Evolutionary conservation across 2,113 vertebrate genomes (phyloP), one percentile per base, ranked within the genome.

Genomic region (Myodes glareolus): DNA sequence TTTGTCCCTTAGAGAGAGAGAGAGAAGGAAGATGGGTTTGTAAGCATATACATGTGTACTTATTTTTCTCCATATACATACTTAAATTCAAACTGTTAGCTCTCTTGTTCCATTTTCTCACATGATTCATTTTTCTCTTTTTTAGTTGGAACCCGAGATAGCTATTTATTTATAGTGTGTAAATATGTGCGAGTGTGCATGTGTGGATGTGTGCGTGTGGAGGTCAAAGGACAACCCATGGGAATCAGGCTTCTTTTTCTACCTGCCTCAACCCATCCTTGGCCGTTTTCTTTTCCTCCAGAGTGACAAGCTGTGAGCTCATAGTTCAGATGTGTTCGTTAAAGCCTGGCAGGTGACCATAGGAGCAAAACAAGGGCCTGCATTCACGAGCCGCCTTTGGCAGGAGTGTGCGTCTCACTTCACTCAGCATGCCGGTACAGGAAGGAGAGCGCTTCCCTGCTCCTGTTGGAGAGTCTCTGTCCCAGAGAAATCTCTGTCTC

Each of bases 241-340:
- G 75, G 13, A 29, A 47, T 77, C 0, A 3, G 25, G 42, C 29
- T 29, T 47, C 75, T 50, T 29, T 45, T 77, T 29, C 75, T 29
- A 47, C 27, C 75, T 45, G 85, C 76, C 91, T 36, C 73, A 87
- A 36, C 42, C 72, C 5, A 5, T 19, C 23, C 47, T n/a, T 92
- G 72, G 91, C 91, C 91, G 3, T 45, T 13, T 75, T 88, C 81
- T 67, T 31, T 61, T 72, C 75, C 84, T 92, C 50, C 88, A 25
- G 78, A 77, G 52, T 36, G 63, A 61, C 50, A 17, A 75, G 63
- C 33, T 36, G 17, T 84, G 65, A 12, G 16, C 42, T 63, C 88
- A 36, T 5, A 39, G 52, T 88, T 88, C 13, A 42, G 23, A 4
- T 9, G 50, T 77, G 70, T 80, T 96, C n/a, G 0, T 50, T 52